Base-by-base conservation (phyloP, 2,113 vertebrate genomes). In the Gasterosteus nipponicus region DNA sequence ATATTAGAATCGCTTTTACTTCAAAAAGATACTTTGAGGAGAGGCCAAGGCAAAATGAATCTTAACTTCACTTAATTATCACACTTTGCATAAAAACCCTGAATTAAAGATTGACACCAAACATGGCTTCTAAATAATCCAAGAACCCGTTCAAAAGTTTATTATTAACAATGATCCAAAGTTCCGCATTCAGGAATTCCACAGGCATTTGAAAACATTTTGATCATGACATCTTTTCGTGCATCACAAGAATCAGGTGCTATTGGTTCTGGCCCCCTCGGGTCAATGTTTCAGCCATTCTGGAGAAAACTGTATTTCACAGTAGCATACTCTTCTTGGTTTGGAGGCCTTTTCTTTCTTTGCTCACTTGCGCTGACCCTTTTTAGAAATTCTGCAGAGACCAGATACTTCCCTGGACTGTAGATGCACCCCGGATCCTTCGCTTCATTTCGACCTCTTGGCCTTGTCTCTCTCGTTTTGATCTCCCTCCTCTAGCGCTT, bases 381-480 rank as follows among this genome's bases (percentile, higher is more conserved):
- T 84, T 56, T 89, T 89, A 78, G 74, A 88, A 87, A 91, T 90
- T 89, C 89, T 86, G 80, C 83, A 85, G 83, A 90, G 88, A 90
- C 76, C 77, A 69, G 78, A 87, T 87, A 89, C 90, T 89, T 88
- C 80, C 80, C 91, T 87, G 89, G 91, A 91, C 89, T 89, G 77
- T 86, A 86, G 90, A 87, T 86, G 84, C 86, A 86, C 82, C 75
- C 75, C 58, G 78, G 89, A 89, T 90, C 89, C 84, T 90, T 88
- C 54, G 73, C 80, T 92, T 89, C 81, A 76, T 71, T 62, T 82
- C 75, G 86, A 91, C 88, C 90, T 92, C 83, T 86, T 90, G 89
- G 89, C 89, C 91, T 81, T 71, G 35, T 80, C 86, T 91, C 80
- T 89, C 82, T 31, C 70, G 86, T 91, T 91, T 91, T 92, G 89